These are phyloP conservation scores for Micromesistius poutassou DNA, from an alignment of 2,797 vertebrate species.

Conservation along the genomic window DNA sequence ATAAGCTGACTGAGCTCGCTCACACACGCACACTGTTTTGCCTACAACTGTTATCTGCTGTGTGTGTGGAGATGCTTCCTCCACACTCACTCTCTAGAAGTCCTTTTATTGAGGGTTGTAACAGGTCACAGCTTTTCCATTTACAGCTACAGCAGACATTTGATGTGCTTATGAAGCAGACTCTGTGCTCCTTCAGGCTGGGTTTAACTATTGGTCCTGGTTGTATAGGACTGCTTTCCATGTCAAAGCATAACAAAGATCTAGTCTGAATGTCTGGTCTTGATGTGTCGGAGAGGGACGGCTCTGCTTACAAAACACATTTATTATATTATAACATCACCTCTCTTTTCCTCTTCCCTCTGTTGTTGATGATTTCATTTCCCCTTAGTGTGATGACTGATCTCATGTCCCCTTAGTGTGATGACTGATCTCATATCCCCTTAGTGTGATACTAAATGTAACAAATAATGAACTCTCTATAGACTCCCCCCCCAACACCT, in stretches of 20 bases:
- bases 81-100: background rate
- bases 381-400: no score
- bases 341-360: no score
- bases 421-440: no score
- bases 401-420: no score
- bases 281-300: no score
- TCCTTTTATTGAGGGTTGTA: background rate
- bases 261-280: no score
- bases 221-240: no score
- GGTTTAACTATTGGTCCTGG: background rate
- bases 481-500: background rate
- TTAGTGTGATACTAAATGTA: background rate
- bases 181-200: background rate
- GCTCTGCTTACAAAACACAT: no score
- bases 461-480: conserved; percentile 13
- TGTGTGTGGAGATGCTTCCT: background rate
- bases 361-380: no score
- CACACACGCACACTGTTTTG: background rate
- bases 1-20: background rate
- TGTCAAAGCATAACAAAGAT: no score
- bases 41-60: background rate
- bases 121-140: background rate
- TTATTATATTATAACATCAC: no score
- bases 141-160: background rate
- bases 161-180: background rate